These are phyloP conservation scores for Aphis gossypii DNA, from an alignment of 1,140 invertebrate species.

Conservation along the genomic window DNA sequence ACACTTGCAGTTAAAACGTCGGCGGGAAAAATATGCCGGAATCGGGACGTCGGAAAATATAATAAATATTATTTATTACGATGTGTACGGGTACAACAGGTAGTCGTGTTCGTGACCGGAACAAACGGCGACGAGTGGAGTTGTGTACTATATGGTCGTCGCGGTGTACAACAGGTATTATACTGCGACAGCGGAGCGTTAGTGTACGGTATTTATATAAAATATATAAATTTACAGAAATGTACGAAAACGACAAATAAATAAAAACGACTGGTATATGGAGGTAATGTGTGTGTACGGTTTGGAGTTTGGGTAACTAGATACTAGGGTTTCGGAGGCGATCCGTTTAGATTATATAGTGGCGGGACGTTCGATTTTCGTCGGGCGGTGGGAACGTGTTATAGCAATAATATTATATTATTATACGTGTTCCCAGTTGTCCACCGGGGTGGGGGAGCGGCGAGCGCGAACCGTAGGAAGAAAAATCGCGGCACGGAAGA, in stretches of 20 bases:
- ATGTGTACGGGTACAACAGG: neutral
- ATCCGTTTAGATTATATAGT: constrained; percentile 51
- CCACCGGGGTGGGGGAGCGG: neutral
- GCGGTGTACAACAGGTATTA: neutral
- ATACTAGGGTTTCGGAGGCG: constrained; percentile 47
- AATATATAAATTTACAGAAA: neutral
- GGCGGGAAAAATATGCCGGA: neutral
- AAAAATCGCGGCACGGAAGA: constrained; percentile 47
- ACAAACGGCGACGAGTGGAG: neutral
- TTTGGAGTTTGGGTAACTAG: constrained; percentile 45
- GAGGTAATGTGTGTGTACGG: constrained; percentile 7
- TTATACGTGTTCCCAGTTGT: neutral
- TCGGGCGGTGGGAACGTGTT: constrained; percentile 21
- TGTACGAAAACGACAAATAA: neutral
- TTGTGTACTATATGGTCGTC: neutral
- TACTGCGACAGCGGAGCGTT: neutral
- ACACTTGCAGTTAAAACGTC: constrained; percentile 7
- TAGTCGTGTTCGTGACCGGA: neutral
- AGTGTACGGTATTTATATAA: neutral
- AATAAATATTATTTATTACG: neutral
- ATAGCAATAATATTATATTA: constrained; percentile 10
- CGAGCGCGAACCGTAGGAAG: constrained; percentile 28
- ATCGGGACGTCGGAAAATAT: neutral
- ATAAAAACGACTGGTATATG: neutral
- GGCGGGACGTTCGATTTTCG: constrained; percentile 24